Base-by-base conservation (phyloP, 2,113 vertebrate species). In the Pangasianodon gigas region DNA sequence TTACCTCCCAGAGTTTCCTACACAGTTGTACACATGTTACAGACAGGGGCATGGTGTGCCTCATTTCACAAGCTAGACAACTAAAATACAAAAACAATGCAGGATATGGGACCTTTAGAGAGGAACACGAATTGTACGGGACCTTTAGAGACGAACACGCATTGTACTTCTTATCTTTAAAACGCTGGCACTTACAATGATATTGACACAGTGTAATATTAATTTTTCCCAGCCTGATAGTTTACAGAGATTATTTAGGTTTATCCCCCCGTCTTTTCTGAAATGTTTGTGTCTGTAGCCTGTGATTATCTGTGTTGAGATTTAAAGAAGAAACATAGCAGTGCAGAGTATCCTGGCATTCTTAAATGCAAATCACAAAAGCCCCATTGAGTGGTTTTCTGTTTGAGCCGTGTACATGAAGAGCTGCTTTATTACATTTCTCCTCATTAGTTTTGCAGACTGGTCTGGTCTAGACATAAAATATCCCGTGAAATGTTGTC, bases 371-470 rank as follows among this genome's bases (percentile, higher is more conserved):
- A 91, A 48, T 85, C 85, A 69, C 90, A 58, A 51, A 88, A 44
- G 44, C 83, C 13, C 77, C 56, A 8, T 87, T 83, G 86, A 91
- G 82, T 41, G 89, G 19, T 86, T 88, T 91, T 71, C 41, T 62
- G 48, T 89, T 88, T 67, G 82, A 85, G 75, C 29, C 37, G 37
- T 21, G 54, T 71, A 62, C 56, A 51, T 62, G 88, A 71, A 87
- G 54, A 56, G 88, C 91, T 90, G 85, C 67, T 41, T 86, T 75
- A 87, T 90, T 91, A 69, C 48, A 82, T 90, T 86, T 83, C 71
- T 84, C 87, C 89, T 91, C 91, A 85, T 92, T 92, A 91, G 90
- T 89, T 89, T 91, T 65, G 90, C 79, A 79, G 91, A 88, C 41
- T 62, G 52, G 80, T 79, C 84, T 77, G 52, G 87, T 90, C 90